phyloP scores from a whole-genome alignment of 2,888 invertebrate genomes.

The Ophioninae sp. region DNA sequence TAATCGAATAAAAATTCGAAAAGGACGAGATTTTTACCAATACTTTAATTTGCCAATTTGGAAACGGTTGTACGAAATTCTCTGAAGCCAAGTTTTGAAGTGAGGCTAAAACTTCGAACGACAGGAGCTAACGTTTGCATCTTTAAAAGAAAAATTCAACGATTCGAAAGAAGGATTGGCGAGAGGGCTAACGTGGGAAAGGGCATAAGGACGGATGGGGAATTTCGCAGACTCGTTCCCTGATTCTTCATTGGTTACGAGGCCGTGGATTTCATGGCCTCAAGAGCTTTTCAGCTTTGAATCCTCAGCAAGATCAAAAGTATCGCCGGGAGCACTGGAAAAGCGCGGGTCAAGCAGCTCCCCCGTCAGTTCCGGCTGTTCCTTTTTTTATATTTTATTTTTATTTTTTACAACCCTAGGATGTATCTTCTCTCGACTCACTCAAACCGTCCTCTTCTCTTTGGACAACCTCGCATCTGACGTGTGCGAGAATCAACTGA shows the following conservation, averaged over 20 bases:
- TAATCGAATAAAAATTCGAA: too few species aligned
- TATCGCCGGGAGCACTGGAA: constrained; percentile 63
- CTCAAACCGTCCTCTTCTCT: constrained; percentile 22
- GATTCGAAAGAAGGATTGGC: constrained; percentile 45
- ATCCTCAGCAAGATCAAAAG: constrained; percentile 70
- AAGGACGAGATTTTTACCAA: too few species aligned
- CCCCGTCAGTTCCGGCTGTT: constrained; percentile 42
- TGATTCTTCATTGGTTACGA: constrained; percentile 38
- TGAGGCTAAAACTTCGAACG: constrained; percentile 21
- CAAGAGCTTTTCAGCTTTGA: constrained; percentile 66
- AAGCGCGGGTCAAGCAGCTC: constrained; percentile 62
- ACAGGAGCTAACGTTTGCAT: constrained; percentile 27
- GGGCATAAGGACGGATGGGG: constrained; percentile 57
- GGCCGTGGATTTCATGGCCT: constrained; percentile 49
- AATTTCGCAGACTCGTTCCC: constrained; percentile 63
- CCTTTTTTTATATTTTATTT: too few species aligned
- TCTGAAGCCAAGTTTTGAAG: constrained; percentile 19
- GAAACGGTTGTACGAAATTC: background rate
- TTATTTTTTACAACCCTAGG: constrained; percentile 2
- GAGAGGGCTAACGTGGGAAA: constrained; percentile 15
- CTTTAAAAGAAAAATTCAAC: constrained; percentile 54
- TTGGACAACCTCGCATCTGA: constrained; percentile 39
- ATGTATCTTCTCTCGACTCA: constrained; percentile 24
- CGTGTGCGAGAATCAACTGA: constrained; percentile 40
- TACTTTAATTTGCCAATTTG: too few species aligned